Conservation (phyloP, 2,113 vertebrate genomes). For the Pycnonotus jocosus region DNA sequence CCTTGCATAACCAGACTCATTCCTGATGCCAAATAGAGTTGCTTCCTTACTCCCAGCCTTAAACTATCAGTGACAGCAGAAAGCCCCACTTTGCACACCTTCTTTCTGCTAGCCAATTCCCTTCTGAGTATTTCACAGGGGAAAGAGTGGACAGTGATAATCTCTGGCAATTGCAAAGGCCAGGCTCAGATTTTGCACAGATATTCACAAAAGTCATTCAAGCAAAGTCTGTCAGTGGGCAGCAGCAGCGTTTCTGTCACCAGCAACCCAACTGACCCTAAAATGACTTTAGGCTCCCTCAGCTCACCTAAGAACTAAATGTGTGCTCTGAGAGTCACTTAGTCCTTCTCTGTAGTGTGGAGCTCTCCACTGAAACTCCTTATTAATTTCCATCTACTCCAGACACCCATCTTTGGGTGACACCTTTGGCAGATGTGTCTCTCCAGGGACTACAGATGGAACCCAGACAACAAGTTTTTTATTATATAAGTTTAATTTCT, state of each 20-base stretch:
- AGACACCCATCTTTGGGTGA: background rate
- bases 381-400: background rate
- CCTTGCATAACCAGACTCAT: background rate
- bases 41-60: background rate
- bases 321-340: background rate
- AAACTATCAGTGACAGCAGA: background rate
- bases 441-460: background rate
- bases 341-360: background rate
- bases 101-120: background rate
- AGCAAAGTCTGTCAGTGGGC: background rate
- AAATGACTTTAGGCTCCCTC: background rate
- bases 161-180: background rate
- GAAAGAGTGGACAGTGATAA: background rate
- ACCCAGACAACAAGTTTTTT: background rate
- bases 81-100: background rate
- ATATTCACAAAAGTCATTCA: background rate
- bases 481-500: background rate
- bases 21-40: background rate
- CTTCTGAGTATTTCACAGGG: background rate
- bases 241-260: background rate
- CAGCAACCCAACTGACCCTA: background rate
- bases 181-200: background rate
- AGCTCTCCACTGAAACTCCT: background rate
- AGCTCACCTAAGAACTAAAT: background rate
- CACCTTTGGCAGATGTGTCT: background rate